Evolutionary conservation across 1,140 invertebrate genomes (phyloP).

Genomic region (Propsilocerus akamusi): DNA sequence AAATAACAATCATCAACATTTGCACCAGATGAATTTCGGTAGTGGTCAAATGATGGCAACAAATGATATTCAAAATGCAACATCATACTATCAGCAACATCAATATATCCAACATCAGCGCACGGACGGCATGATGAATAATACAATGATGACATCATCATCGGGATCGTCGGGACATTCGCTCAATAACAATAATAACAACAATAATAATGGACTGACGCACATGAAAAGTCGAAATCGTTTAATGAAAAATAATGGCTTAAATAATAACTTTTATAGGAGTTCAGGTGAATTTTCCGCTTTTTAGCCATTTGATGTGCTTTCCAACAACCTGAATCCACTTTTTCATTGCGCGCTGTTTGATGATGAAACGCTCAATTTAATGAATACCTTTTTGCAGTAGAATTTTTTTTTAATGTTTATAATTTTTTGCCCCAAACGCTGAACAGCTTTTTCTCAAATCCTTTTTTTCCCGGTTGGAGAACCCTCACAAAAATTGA

Average conservation of each 20-base stretch:
- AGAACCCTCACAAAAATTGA: too few species aligned
- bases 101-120: constrained; percentile 17
- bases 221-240: constrained; percentile 25
- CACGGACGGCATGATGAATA: constrained; percentile 4
- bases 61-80: constrained; percentile 2
- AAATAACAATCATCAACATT: constrained; percentile 1
- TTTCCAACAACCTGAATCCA: too few species aligned
- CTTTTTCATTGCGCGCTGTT: too few species aligned
- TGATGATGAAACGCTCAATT: too few species aligned
- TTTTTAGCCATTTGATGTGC: too few species aligned
- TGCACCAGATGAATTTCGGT: background rate
- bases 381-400: too few species aligned
- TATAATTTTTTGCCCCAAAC: too few species aligned
- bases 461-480: too few species aligned
- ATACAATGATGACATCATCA: constrained; percentile 12
- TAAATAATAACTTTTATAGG: constrained; percentile 2
- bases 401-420: too few species aligned
- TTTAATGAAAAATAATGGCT: constrained; percentile 1
- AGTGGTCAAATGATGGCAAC: background rate
- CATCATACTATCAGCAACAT: constrained; percentile 9
- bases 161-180: constrained; percentile 13
- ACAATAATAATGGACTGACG: constrained; percentile 17
- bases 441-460: too few species aligned
- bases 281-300: too few species aligned
- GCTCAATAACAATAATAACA: constrained; percentile 26